A percentile compares a stretch with the other conserved stretches of the same genome.
phyloP scores from a whole-genome alignment of 1,140 invertebrate species.

The Drosophila pandora region DNA sequence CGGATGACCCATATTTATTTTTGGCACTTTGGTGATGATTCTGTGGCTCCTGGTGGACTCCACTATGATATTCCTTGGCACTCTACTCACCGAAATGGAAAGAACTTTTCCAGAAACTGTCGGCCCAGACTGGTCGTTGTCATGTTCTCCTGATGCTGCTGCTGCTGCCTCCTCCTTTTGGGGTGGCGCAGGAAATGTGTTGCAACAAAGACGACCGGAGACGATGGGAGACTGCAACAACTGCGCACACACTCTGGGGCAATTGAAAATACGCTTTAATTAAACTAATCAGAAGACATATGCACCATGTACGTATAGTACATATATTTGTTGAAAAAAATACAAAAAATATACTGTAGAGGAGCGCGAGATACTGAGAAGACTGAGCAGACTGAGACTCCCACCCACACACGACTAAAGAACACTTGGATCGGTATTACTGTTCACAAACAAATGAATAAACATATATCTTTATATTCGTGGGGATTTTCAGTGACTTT shows the following conservation, averaged over 20 bases:
- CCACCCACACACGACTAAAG: conserved; percentile 17
- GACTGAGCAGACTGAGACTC: conserved; percentile 52
- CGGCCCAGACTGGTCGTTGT: conserved; percentile 71
- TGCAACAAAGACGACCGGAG: conserved; percentile 41
- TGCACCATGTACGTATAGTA: conserved; percentile 17
- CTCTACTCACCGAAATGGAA: conserved; percentile 73
- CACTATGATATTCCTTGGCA: neutral
- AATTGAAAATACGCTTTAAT: conserved; percentile 80
- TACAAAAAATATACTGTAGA: too few species aligned
- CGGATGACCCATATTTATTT: conserved; percentile 78
- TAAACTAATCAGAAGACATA: conserved; percentile 77
- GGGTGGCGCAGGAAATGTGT: conserved; percentile 47
- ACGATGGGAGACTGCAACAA: conserved; percentile 31
- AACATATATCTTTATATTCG: neutral
- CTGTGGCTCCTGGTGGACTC: too few species aligned
- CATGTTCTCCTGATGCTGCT: conserved; percentile 37
- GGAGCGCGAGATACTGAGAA: neutral
- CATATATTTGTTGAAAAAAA: conserved; percentile 14
- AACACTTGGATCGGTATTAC: neutral
- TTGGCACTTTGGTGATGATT: conserved; percentile 44
- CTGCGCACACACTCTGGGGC: conserved; percentile 58
- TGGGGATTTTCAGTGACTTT: neutral
- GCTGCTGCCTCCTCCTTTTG: conserved; percentile 18
- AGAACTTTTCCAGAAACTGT: conserved; percentile 76
- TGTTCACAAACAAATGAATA: neutral